Evolutionary conservation across 2,113 vertebrate species (phyloP).

Genomic region (Paraplagusia blochii): DNA sequence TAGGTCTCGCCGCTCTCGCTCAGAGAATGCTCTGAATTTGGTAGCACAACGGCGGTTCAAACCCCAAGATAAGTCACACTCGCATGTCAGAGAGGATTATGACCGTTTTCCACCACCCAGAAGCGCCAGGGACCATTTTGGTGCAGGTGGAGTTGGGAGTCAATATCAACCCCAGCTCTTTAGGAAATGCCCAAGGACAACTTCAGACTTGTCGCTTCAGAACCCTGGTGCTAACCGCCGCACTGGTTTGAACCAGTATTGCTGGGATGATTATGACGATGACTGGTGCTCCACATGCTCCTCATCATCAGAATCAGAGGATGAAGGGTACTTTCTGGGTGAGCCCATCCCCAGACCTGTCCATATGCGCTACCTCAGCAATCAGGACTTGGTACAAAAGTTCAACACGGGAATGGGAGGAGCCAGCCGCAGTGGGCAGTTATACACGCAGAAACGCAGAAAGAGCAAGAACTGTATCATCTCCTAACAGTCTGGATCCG

Average conservation of each 20-base stretch:
- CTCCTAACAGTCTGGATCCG: conserved; percentile 77
- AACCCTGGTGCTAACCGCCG: conserved; percentile 84
- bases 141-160: conserved; percentile 56
- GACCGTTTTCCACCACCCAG: conserved; percentile 86
- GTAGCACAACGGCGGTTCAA: conserved; percentile 82
- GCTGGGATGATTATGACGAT: conserved; percentile 83
- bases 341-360: conserved; percentile 92
- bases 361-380: conserved; percentile 90
- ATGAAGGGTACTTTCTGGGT: conserved; percentile 96
- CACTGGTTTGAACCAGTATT: conserved; percentile 84
- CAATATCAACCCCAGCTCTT: conserved; percentile 81
- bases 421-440: conserved; percentile 83
- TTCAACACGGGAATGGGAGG: conserved; percentile 83
- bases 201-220: conserved; percentile 93
- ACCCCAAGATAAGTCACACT: conserved; percentile 81
- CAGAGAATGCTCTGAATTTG: conserved; percentile 93
- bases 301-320: conserved; percentile 96
- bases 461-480: conserved; percentile 99
- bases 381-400: conserved; percentile 93
- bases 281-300: conserved; percentile 99
- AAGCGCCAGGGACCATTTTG: conserved; percentile 80
- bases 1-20: conserved; percentile 88
- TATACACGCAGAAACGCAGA: conserved; percentile 90
- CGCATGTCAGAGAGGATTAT: conserved; percentile 86
- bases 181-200: conserved; percentile 90